Conservation (phyloP, 2,113 vertebrate species). For the Rhipidura dahli region DNA sequence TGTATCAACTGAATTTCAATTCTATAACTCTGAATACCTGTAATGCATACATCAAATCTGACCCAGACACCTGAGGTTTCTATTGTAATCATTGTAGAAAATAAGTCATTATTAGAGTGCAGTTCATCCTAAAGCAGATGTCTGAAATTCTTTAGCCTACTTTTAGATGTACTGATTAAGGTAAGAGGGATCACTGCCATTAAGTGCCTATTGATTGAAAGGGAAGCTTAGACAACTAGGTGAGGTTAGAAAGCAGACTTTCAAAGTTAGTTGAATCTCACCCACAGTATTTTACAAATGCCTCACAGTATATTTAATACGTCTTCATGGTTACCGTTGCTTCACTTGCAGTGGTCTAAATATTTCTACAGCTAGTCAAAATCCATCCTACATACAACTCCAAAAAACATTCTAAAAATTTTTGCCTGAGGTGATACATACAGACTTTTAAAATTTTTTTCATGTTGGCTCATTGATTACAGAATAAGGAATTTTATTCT, state of each 20-base stretch:
- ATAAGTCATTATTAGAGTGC: background rate
- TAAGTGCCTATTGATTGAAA: background rate
- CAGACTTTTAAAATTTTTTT: background rate
- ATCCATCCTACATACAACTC: accelerated
- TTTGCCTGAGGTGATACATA: background rate
- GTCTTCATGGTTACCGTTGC: background rate
- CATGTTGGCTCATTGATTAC: background rate
- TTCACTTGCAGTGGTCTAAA: background rate
- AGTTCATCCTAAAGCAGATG: background rate
- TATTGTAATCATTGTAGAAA: background rate
- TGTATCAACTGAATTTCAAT: background rate
- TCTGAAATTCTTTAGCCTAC: background rate
- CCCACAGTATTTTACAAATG: background rate
- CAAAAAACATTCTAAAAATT: background rate
- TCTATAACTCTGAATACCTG: background rate
- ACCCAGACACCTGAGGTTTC: background rate
- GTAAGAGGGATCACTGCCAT: background rate
- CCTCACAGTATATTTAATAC: accelerated
- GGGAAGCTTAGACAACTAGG: background rate
- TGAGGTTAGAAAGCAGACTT: background rate
- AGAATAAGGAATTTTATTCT: background rate
- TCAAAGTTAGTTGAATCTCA: background rate
- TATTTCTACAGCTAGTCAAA: background rate
- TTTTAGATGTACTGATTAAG: background rate
- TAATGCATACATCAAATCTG: background rate